These are phyloP conservation scores for Parnassius orleans DNA, from an alignment of 2,888 invertebrate species.

Conservation along the genomic window DNA sequence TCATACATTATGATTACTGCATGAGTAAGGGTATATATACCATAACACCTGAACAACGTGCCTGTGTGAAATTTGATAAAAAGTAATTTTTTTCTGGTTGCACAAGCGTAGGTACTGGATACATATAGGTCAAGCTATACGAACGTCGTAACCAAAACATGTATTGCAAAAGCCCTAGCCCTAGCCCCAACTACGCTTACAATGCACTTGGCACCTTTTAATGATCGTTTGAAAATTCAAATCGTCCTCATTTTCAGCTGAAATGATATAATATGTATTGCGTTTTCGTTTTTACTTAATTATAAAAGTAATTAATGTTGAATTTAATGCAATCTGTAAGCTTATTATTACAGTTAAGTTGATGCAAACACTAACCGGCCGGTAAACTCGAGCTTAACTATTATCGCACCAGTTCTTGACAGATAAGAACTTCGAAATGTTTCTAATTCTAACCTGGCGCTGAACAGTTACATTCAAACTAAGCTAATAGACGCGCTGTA, in stretches of 20 bases:
- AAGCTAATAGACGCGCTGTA: constrained; percentile 21
- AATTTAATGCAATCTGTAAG: not conserved
- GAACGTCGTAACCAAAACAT: not conserved
- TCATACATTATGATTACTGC: too few relatives aligned
- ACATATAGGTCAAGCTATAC: constrained; percentile 18
- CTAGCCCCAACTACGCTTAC: not conserved
- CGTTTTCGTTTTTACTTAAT: too few relatives aligned
- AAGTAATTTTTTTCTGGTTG: constrained; percentile 5
- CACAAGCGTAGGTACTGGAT: constrained; percentile 4
- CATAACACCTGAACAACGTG: too few relatives aligned
- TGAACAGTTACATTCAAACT: constrained; percentile 28
- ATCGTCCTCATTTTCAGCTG: not conserved
- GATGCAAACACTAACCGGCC: constrained; percentile 17
- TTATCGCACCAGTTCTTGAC: constrained; percentile 27
- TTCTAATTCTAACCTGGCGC: constrained; percentile 19
- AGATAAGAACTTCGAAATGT: constrained; percentile 26
- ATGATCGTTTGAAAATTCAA: not conserved
- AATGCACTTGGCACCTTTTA: constrained; percentile 22
- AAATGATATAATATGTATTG: not conserved
- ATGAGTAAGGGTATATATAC: too few relatives aligned
- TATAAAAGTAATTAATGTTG: too few relatives aligned
- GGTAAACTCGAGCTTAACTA: constrained; percentile 20
- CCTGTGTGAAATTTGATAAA: not conserved
- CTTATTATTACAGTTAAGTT: constrained; percentile 1
- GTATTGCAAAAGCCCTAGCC: not conserved